Base-by-base conservation (phyloP, 2,888 invertebrate species). In the Agrochola lychnidis region DNA sequence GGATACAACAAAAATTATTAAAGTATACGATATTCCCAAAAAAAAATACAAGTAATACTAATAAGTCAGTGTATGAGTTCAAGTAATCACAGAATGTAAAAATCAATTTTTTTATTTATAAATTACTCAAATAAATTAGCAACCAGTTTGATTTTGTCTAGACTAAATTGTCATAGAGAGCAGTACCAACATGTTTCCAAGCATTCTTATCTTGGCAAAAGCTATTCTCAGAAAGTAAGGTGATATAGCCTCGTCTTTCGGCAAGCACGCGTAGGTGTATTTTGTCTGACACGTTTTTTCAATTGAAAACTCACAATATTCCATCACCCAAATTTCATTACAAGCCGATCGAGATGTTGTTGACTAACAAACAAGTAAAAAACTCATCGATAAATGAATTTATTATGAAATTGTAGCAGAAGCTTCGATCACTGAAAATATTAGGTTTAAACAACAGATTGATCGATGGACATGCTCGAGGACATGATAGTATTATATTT, bases 311-410 rank as follows among this genome's bases (percentile, higher is more conserved):
- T 63, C 25, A 19, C 30, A 75, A 68, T 75, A 67, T 81, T 68
- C 22, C 9, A 62, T 51, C 30, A 81, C 2, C n/a, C 12, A 76
- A 75, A 64, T 80, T 61, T 66, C 61, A 81, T 79, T 51, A 79
- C 16, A 16, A 67, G 16, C 51, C 42, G 56, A 51, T 75, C 61
- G 25, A 59, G 51, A 66, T 62, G 36, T n/a, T 82, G 61, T 82
- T 77, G n/a, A 63, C 62, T 57, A 53, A 57, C 62, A 82, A 77
- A 77, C 48, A 70, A 71, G 53, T 48, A 79, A 75, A 70, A 68
- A 82, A 57, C 62, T n/a, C 30, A 36, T 40, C 22, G 12, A 66
- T 53, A 51, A 53, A 83, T 72, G 62, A 67, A 9, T 77, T 69
- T 42, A 57, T 61, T 48, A 56, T 69, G 14, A 72, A 59, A 51